A percentile compares a stretch with the other conserved stretches of the same genome.
Conservation (phyloP, 2,888 invertebrate species). For the Athripsodes cinereus region DNA sequence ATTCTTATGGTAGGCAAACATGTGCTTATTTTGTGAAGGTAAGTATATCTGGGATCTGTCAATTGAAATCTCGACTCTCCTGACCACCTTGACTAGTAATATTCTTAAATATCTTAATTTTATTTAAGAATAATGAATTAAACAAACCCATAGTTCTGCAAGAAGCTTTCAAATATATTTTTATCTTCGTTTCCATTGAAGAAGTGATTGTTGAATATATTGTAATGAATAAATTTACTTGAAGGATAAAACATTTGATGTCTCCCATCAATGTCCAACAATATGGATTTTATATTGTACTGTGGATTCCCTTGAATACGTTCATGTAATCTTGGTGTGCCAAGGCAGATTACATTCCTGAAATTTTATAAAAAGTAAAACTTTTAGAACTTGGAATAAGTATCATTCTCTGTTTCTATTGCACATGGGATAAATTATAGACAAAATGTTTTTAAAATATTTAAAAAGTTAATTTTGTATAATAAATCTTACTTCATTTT, state of each 20-base stretch:
- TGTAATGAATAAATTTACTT: constrained; percentile 71
- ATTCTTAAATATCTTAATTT: no score
- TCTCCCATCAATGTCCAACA: constrained; percentile 78
- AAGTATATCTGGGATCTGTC: no score
- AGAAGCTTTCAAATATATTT: constrained; percentile 54
- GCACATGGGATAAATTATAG: neutral
- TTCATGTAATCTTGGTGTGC: constrained; percentile 78
- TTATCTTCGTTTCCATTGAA: constrained; percentile 58
- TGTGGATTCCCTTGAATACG: constrained; percentile 43
- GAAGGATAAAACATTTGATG: constrained; percentile 60
- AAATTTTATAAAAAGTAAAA: constrained; percentile 31
- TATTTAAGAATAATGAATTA: no score
- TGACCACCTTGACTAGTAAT: no score
- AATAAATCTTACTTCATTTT: constrained; percentile 47
- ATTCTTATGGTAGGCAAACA: no score
- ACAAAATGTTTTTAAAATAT: neutral
- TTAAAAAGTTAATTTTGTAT: neutral
- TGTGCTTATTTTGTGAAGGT: no score
- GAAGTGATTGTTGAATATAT: constrained; percentile 86
- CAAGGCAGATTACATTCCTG: constrained; percentile 77
- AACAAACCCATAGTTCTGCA: constrained; percentile 33
- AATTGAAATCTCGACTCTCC: no score
- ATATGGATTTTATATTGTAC: constrained; percentile 50
- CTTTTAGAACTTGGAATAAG: neutral
- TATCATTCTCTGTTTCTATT: neutral